Conservation (phyloP, 2,113 vertebrate genomes). For the Calonectris borealis region DNA sequence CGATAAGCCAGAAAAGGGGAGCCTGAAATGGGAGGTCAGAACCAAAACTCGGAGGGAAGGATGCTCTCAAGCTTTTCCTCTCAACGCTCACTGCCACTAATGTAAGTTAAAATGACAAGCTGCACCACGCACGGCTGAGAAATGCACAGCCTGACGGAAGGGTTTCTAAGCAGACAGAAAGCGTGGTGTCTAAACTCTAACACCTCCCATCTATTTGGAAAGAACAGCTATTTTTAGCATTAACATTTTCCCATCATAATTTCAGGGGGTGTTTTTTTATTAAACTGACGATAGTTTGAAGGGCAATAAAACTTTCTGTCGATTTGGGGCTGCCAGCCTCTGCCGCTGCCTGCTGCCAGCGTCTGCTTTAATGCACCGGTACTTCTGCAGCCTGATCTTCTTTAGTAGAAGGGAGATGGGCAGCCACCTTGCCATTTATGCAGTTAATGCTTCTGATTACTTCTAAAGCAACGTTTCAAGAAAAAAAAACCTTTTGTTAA, state of each 20-base stretch:
- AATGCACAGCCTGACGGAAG: neutral
- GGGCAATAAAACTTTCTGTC: neutral
- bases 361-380: neutral
- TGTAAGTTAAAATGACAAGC: neutral
- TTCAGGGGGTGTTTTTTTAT: neutral
- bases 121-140: neutral
- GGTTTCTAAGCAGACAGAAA: neutral
- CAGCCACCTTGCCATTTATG: too few species aligned
- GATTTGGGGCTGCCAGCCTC: neutral
- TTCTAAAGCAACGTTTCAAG: neutral
- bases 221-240: neutral
- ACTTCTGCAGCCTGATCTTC: neutral
- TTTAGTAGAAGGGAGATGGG: neutral
- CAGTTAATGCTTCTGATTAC: too few species aligned
- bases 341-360: neutral
- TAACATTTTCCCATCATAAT: neutral
- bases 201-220: neutral
- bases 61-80: neutral
- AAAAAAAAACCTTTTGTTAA: neutral
- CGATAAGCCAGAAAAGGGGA: fast-evolving
- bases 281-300: neutral
- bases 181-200: neutral
- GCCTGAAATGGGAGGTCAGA: fast-evolving
- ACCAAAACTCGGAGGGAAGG: fast-evolving
- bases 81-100: fast-evolving